These are phyloP conservation scores for Pteronotus mesoamericanus DNA, from an alignment of 2,797 vertebrate genomes.

Conservation along the genomic window DNA sequence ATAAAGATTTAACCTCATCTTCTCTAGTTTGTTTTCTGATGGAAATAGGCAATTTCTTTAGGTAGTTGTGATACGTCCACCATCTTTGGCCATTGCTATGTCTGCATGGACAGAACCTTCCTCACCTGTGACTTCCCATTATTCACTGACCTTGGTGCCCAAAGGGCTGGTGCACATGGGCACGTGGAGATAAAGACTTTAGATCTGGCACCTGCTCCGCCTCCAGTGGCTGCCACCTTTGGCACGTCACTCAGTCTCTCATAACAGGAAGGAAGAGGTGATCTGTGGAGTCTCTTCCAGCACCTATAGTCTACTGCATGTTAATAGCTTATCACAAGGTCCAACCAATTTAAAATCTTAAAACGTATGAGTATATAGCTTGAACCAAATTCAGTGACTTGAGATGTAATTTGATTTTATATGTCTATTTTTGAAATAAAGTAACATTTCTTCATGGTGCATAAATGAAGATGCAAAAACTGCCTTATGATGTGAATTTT, in stretches of 20 bases:
- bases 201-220: not conserved
- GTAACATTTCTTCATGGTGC: not conserved
- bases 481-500: not conserved
- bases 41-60: not conserved
- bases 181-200: not conserved
- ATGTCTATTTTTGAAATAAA: not conserved
- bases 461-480: not conserved
- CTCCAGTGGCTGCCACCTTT: not conserved
- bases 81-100: not conserved
- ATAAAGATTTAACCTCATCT: not conserved
- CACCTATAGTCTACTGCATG: not conserved
- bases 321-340: not conserved
- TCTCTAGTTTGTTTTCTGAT: not conserved
- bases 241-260: not conserved
- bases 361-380: not conserved
- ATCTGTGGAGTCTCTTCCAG: not conserved
- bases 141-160: not conserved
- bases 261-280: not conserved
- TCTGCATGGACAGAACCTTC: not conserved
- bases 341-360: not conserved
- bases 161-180: too few relatives aligned
- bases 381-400: not conserved
- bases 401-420: too few relatives aligned
- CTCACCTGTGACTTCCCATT: not conserved
- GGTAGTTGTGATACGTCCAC: not conserved